These are phyloP conservation scores for Ectemnius lituratus DNA, from an alignment of 2,888 invertebrate genomes.

Conservation along the genomic window DNA sequence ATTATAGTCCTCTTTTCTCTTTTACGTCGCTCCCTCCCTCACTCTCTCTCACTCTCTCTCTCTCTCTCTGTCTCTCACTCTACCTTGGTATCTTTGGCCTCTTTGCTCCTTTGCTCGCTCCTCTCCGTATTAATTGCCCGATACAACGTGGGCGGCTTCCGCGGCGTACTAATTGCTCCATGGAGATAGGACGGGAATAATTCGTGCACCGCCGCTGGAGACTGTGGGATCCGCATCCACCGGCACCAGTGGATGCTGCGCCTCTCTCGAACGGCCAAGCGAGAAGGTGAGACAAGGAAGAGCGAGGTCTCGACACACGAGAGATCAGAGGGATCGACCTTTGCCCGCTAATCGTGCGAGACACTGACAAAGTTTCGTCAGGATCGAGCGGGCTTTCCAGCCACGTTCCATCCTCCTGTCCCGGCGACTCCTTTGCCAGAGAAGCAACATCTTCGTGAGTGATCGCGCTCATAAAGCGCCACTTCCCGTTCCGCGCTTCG, in stretches of 20 bases:
- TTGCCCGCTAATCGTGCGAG: slow-evolving; percentile 57
- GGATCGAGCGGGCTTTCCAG: slow-evolving; percentile 31
- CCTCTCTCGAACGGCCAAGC: slow-evolving; percentile 11
- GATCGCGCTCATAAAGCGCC: slow-evolving; percentile 56
- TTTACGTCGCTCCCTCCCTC: slow-evolving; percentile 3
- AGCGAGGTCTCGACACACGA: slow-evolving; percentile 37
- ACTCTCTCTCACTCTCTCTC: slow-evolving; percentile 13
- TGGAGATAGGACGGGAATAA: slow-evolving; percentile 67
- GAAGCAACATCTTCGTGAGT: slow-evolving; percentile 51
- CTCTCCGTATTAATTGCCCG: slow-evolving; percentile 74
- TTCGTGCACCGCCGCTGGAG: slow-evolving; percentile 55
- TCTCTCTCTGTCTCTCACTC: slow-evolving; percentile 2
- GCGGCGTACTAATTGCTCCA: slow-evolving; percentile 72
- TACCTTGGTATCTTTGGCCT: too few relatives aligned
- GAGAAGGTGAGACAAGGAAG: slow-evolving; percentile 44
- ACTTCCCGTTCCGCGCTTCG: slow-evolving; percentile 36
- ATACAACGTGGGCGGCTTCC: slow-evolving; percentile 74
- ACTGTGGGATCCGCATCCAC: slow-evolving; percentile 38
- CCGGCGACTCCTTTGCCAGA: slow-evolving; percentile 10
- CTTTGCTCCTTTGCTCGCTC: slow-evolving; percentile 22
- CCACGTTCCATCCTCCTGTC: background rate
- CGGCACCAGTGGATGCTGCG: slow-evolving; percentile 2
- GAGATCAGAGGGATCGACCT: slow-evolving; percentile 53
- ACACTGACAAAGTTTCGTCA: slow-evolving; percentile 59
- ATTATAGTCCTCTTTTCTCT: slow-evolving; percentile 19